These are phyloP conservation scores for Cancer borealis DNA, from an alignment of 2,888 invertebrate species.

Conservation along the genomic window DNA sequence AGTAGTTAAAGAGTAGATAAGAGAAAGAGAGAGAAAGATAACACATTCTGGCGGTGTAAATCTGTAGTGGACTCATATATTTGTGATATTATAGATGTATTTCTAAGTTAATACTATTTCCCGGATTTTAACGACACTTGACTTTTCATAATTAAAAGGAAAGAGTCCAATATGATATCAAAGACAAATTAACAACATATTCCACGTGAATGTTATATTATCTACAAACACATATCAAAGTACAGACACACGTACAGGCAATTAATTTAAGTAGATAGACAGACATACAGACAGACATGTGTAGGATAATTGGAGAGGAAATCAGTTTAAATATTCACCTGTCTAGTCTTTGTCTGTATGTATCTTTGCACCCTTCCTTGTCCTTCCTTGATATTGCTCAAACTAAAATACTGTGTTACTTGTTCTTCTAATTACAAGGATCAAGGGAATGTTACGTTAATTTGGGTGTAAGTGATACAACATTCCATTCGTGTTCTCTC, in stretches of 20 bases:
- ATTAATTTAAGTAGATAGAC: background rate
- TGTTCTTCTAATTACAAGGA: background rate
- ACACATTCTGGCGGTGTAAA: background rate
- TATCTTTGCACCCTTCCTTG: background rate
- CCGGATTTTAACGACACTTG: background rate
- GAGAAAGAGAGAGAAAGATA: background rate
- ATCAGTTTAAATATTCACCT: background rate
- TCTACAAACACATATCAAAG: background rate
- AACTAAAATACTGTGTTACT: background rate
- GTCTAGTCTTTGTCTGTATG: background rate
- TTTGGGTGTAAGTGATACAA: too few relatives aligned
- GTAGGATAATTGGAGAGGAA: background rate
- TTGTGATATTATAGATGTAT: background rate
- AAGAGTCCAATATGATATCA: background rate
- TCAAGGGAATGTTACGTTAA: background rate
- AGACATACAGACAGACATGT: background rate
- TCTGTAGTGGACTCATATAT: background rate
- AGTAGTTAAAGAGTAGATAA: background rate
- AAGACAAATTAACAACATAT: background rate
- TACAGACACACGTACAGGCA: background rate
- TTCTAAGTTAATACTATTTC: too few relatives aligned
- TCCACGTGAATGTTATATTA: too few relatives aligned
- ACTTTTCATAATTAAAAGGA: background rate
- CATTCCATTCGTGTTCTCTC: too few relatives aligned
- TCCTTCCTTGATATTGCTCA: background rate